phyloP scores from a whole-genome alignment of 2,113 vertebrate genomes.

The Stercorarius parasiticus region DNA sequence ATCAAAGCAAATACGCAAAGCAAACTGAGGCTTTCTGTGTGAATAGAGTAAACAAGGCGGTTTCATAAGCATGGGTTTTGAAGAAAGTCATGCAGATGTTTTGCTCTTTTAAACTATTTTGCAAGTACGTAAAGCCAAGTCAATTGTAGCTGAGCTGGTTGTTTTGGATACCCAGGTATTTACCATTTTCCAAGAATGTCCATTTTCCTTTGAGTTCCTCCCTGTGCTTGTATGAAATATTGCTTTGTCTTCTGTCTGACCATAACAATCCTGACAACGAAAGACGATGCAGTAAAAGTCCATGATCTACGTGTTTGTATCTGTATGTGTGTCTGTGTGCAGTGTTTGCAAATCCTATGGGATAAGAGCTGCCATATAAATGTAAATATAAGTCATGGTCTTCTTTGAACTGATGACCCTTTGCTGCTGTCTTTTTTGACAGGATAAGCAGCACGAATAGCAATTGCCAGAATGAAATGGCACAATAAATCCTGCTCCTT shows the following conservation, averaged over 20 bases:
- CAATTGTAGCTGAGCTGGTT: background rate
- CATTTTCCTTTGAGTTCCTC: background rate
- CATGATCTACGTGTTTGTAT: rapidly evolving
- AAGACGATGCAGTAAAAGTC: background rate
- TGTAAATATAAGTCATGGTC: background rate
- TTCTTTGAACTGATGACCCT: constrained; percentile 8
- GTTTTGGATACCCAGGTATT: background rate
- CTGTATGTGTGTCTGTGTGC: background rate
- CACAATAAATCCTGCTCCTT: background rate
- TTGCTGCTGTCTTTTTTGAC: background rate
- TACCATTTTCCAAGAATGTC: background rate
- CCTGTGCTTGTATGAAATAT: background rate
- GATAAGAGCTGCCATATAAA: background rate
- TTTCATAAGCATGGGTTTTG: background rate
- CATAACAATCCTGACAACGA: background rate
- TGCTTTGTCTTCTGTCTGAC: background rate
- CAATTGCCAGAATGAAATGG: background rate
- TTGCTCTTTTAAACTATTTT: background rate
- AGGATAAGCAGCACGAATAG: background rate
- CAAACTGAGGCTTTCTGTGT: background rate
- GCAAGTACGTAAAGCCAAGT: background rate
- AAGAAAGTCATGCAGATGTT: background rate
- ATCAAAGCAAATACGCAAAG: constrained; percentile 26
- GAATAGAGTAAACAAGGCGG: background rate
- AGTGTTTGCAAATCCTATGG: background rate